Percentiles rank a stretch among this genome's conserved stretches.
These are phyloP conservation scores for Apotomis betuletana DNA, from an alignment of 2,888 invertebrate genomes.

Conservation along the genomic window DNA sequence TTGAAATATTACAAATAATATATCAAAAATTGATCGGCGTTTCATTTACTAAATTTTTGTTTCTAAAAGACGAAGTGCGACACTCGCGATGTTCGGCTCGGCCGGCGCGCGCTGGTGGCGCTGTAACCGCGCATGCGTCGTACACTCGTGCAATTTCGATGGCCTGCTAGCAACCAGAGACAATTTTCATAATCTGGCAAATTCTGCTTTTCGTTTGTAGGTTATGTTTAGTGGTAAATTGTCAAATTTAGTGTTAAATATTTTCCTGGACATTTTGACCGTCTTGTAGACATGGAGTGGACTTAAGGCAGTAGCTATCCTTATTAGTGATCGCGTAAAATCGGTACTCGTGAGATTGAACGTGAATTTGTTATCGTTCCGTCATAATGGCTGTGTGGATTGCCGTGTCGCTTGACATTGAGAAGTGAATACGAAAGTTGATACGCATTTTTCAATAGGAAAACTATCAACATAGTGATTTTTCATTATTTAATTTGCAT, in stretches of 20 bases:
- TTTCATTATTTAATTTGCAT: constrained; percentile 43
- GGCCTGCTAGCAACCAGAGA: constrained; percentile 61
- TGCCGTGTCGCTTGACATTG: constrained; percentile 70
- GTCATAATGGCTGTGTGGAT: constrained; percentile 62
- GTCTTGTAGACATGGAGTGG: constrained; percentile 60
- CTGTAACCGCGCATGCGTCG: constrained; percentile 68
- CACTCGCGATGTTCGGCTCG: constrained; percentile 6
- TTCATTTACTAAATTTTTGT: neutral
- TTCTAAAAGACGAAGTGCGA: neutral
- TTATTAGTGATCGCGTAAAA: constrained; percentile 49
- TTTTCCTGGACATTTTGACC: constrained; percentile 58
- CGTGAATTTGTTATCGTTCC: constrained; percentile 48
- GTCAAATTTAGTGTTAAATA: constrained; percentile 75
- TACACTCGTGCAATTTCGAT: constrained; percentile 41
- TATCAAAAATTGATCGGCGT: too few species aligned
- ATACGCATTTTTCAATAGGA: constrained; percentile 64
- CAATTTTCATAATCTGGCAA: constrained; percentile 67
- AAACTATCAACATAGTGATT: constrained; percentile 53
- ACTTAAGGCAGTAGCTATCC: constrained; percentile 52
- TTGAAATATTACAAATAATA: too few species aligned
- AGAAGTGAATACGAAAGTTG: constrained; percentile 74
- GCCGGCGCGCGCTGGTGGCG: constrained; percentile 47
- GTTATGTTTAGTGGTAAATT: constrained; percentile 79
- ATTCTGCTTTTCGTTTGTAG: constrained; percentile 72
- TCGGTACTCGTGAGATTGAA: constrained; percentile 45